A percentile compares a stretch with the other conserved stretches of the same genome.
phyloP scores from a whole-genome alignment of 2,113 vertebrate species.

The Catharus bicknelli region DNA sequence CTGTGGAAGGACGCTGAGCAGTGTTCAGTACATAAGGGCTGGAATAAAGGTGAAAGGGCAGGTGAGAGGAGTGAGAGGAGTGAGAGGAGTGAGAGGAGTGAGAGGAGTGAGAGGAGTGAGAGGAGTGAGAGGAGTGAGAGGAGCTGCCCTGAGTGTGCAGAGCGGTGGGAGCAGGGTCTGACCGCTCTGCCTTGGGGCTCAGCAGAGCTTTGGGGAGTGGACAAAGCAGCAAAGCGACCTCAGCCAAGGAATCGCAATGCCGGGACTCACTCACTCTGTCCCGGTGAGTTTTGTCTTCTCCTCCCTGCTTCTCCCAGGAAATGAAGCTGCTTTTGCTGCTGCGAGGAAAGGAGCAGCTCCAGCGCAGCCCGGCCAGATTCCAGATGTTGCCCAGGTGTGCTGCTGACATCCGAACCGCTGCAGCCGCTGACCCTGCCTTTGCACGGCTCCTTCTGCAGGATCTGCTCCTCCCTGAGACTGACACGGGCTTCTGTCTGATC shows the following conservation, averaged over 20 bases:
- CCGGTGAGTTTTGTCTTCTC: background rate
- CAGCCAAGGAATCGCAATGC: too few relatives aligned
- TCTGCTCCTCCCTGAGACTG: background rate
- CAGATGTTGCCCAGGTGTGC: constrained; percentile 2
- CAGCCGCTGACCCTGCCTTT: background rate
- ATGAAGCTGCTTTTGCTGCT: background rate
- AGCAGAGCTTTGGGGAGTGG: too few relatives aligned
- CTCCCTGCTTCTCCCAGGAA: background rate
- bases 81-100: background rate
- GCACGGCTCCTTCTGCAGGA: background rate
- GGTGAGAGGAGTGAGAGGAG: too few relatives aligned
- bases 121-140: too few relatives aligned
- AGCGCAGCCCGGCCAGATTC: background rate
- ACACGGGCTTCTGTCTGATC: background rate
- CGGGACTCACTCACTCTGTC: too few relatives aligned
- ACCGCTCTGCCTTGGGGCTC: background rate
- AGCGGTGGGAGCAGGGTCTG: too few relatives aligned
- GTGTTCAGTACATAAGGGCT: too few relatives aligned
- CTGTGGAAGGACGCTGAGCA: too few relatives aligned
- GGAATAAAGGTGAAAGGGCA: too few relatives aligned
- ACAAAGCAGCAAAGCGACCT: too few relatives aligned
- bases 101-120: too few relatives aligned
- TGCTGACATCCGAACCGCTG: background rate
- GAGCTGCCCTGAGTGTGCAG: background rate
- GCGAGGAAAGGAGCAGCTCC: background rate